Evolutionary conservation across 2,113 vertebrate genomes (phyloP).

Genomic region (Rutilus rutilus): DNA sequence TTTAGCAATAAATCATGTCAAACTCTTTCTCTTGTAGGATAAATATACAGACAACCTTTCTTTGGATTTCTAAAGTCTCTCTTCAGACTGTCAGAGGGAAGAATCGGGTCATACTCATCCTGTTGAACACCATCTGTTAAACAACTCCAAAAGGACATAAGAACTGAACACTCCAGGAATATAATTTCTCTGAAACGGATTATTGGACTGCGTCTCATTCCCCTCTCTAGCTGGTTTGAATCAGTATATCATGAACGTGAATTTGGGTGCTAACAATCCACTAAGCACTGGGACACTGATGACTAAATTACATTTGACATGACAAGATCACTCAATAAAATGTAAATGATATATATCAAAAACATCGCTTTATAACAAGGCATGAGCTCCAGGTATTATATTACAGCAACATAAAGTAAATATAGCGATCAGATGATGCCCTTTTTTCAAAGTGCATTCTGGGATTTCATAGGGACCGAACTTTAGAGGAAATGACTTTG

Average conservation of each 20-base stretch:
- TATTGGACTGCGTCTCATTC: background rate
- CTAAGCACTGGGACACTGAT: background rate
- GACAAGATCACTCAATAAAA: background rate
- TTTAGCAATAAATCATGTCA: constrained; percentile 33
- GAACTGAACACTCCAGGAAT: background rate
- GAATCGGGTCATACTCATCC: constrained; percentile 6
- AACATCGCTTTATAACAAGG: background rate
- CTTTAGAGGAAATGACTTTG: background rate
- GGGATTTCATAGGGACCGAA: background rate
- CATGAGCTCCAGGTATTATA: background rate
- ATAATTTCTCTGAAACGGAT: background rate
- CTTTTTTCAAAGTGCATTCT: background rate
- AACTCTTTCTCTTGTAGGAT: background rate
- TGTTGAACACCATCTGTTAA: constrained; percentile 31
- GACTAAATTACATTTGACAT: background rate
- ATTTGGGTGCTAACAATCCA: constrained; percentile 3
- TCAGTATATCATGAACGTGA: background rate
- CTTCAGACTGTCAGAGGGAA: constrained; percentile 29
- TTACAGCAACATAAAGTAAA: background rate
- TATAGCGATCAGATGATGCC: background rate
- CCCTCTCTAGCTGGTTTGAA: background rate
- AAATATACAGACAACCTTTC: constrained; percentile 18
- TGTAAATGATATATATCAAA: background rate
- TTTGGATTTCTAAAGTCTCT: constrained; percentile 16
- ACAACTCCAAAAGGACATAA: background rate